Percentiles rank a stretch among this genome's conserved stretches.
These are phyloP conservation scores for Tylochromis polylepis DNA, from an alignment of 2,113 vertebrate genomes.

Conservation along the genomic window DNA sequence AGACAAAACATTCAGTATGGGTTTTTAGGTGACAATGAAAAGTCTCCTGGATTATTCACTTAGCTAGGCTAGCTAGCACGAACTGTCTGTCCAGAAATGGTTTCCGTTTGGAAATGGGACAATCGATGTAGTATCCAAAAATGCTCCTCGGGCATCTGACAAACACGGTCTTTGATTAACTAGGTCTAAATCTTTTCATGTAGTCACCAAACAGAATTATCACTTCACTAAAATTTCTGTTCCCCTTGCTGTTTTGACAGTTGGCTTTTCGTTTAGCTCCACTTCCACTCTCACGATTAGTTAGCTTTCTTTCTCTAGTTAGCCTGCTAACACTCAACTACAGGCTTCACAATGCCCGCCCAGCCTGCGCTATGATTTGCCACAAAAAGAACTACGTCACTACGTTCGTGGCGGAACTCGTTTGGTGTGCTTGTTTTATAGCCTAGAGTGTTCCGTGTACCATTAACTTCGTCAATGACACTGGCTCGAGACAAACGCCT, in stretches of 20 bases:
- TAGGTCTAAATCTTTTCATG: conserved; percentile 11
- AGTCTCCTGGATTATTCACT: conserved; percentile 62
- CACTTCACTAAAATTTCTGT: conserved; percentile 13
- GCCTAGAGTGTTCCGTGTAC: background rate
- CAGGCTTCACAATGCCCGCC: conserved; percentile 70
- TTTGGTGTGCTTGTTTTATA: conserved; percentile 6
- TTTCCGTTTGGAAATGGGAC: conserved; percentile 73
- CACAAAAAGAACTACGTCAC: conserved; percentile 45
- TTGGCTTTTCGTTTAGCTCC: conserved; percentile 56
- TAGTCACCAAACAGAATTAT: conserved; percentile 4
- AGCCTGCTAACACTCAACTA: conserved; percentile 68
- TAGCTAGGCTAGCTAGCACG: conserved; percentile 63
- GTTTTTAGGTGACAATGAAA: conserved; percentile 61
- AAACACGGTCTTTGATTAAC: conserved; percentile 40
- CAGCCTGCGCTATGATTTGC: conserved; percentile 59
- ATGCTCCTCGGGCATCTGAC: conserved; percentile 62
- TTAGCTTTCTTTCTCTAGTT: conserved; percentile 73
- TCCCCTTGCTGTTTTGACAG: conserved; percentile 59
- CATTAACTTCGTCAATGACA: background rate
- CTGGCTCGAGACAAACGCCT: background rate
- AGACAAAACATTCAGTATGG: conserved; percentile 75
- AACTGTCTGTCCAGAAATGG: conserved; percentile 67
- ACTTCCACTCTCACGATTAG: conserved; percentile 70
- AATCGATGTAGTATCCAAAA: conserved; percentile 71
- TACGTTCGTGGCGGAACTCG: conserved; percentile 4